Evolutionary conservation across 2,113 vertebrate species (phyloP).

Genomic region (Sinocyclocheilus anophthalmus): DNA sequence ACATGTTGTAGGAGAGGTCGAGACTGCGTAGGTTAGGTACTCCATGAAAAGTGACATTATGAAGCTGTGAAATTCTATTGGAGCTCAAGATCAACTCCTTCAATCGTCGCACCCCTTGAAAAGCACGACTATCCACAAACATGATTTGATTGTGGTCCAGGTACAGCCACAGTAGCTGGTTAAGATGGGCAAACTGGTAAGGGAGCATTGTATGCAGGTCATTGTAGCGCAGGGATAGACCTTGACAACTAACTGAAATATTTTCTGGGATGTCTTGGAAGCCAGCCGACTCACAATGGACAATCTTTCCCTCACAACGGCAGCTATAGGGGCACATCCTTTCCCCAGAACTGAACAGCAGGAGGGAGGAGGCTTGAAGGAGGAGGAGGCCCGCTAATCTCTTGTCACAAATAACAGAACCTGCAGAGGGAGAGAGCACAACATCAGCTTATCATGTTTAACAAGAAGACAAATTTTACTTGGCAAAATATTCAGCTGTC

Average conservation of each 20-base stretch:
- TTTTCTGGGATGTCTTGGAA: slow-evolving; percentile 95
- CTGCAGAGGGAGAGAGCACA: slow-evolving; percentile 55
- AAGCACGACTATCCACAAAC: slow-evolving; percentile 89
- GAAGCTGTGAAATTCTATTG: slow-evolving; percentile 91
- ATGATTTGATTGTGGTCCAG: slow-evolving; percentile 97
- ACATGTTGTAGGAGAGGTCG: slow-evolving; percentile 96
- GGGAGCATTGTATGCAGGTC: slow-evolving; percentile 91
- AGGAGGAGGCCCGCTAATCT: slow-evolving; percentile 80
- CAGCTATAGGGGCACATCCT: slow-evolving; percentile 92
- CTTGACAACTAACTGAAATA: slow-evolving; percentile 93
- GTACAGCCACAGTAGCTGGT: slow-evolving; percentile 98
- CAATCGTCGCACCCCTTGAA: slow-evolving; percentile 92
- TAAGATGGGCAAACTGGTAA: slow-evolving; percentile 94
- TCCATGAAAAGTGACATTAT: slow-evolving; percentile 94
- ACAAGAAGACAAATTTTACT: background rate
- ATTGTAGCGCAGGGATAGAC: slow-evolving; percentile 95
- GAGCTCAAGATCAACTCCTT: slow-evolving; percentile 98
- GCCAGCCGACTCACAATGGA: slow-evolving; percentile 93
- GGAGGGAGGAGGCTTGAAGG: slow-evolving; percentile 78
- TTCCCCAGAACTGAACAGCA: slow-evolving; percentile 83
- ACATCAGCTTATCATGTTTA: background rate
- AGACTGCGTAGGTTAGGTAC: slow-evolving; percentile 96
- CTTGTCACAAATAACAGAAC: slow-evolving; percentile 69
- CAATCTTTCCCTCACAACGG: slow-evolving; percentile 97
- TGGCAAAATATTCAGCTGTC: background rate